Percentiles rank a stretch among this genome's conserved stretches.
Conservation (phyloP, 2,888 invertebrate genomes). For the Amblyjoppa fuscipennis region DNA sequence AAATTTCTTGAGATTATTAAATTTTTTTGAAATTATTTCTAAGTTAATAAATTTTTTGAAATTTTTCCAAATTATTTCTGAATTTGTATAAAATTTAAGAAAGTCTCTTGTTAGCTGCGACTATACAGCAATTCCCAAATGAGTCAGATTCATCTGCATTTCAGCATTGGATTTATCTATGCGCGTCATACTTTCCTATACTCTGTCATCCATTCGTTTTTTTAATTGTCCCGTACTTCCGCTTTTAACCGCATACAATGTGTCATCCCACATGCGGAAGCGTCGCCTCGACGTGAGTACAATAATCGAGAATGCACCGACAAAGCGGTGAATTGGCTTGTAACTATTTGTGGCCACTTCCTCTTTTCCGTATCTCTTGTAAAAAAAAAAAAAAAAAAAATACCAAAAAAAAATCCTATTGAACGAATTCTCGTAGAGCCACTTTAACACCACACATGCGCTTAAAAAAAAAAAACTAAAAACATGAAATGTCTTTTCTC, state of each 20-base stretch:
- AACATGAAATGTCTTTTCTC: too few relatives aligned
- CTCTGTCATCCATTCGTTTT: not conserved
- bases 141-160: not conserved
- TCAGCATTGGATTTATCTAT: not conserved
- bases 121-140: too few relatives aligned
- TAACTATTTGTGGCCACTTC: constrained; percentile 19
- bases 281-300: constrained; percentile 34
- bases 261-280: constrained; percentile 36
- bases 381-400: not conserved
- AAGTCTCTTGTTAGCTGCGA: too few relatives aligned
- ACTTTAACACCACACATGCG: too few relatives aligned
- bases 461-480: too few relatives aligned
- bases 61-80: not conserved
- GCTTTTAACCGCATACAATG: constrained; percentile 20
- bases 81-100: too few relatives aligned
- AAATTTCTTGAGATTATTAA: not conserved
- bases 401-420: not conserved
- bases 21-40: too few relatives aligned
- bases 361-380: constrained; percentile 8
- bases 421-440: not conserved
- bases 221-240: constrained; percentile 10
- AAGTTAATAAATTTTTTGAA: not conserved
- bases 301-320: constrained; percentile 45
- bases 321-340: constrained; percentile 28
- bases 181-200: not conserved